phyloP scores from a whole-genome alignment of 2,797 vertebrate genomes.

The Esox masquinongy region DNA sequence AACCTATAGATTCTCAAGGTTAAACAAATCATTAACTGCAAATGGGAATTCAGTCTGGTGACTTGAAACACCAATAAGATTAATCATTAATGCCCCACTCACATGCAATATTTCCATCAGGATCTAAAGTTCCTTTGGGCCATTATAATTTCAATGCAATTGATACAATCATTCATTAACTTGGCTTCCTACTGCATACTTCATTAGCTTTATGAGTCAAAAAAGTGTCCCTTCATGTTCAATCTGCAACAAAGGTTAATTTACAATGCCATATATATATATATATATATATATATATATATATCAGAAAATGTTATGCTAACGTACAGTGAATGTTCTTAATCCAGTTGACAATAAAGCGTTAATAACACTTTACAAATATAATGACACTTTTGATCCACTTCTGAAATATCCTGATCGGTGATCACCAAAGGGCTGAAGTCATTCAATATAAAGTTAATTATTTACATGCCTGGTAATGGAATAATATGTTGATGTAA shows the following conservation, averaged over 20 bases:
- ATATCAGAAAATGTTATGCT: not conserved
- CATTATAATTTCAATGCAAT: conserved; percentile 27
- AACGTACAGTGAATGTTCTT: not conserved
- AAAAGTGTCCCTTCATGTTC: not conserved
- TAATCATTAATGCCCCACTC: conserved; percentile 8
- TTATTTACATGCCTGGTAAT: not conserved
- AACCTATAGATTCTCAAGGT: no score
- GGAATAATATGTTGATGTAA: not conserved
- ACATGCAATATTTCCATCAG: conserved; percentile 27
- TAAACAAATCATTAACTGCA: no score
- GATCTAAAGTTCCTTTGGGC: conserved; percentile 50
- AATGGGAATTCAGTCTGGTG: not conserved
- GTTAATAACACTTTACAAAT: not conserved
- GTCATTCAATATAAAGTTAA: not conserved
- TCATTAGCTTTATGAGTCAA: not conserved
- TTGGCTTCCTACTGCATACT: not conserved
- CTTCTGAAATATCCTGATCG: not conserved
- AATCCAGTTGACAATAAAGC: not conserved
- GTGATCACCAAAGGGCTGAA: not conserved
- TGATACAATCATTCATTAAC: conserved; percentile 53
- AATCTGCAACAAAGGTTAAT: not conserved
- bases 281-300: not conserved
- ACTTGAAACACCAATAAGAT: not conserved
- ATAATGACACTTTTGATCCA: not conserved
- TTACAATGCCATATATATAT: not conserved